A percentile compares a stretch with the other conserved stretches of the same genome.
phyloP scores from a whole-genome alignment of 2,113 vertebrate genomes.

The Phalacrocorax carbo region DNA sequence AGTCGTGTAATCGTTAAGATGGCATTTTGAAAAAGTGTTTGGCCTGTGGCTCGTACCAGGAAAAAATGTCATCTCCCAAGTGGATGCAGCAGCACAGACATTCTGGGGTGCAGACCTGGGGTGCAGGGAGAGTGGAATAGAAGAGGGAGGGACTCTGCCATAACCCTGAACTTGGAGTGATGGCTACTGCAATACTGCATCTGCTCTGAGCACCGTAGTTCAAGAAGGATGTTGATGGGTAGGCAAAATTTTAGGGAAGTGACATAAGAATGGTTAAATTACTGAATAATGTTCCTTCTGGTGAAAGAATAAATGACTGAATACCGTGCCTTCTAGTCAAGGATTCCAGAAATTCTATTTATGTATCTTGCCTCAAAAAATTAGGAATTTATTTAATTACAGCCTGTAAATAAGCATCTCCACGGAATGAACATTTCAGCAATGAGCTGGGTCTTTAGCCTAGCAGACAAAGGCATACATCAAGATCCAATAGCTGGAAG shows the following conservation, averaged over 20 bases:
- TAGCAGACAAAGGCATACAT: background rate
- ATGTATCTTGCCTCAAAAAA: background rate
- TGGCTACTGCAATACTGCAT: background rate
- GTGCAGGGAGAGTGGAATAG: background rate
- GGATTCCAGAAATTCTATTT: background rate
- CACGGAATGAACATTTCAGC: background rate
- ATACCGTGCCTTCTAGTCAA: background rate
- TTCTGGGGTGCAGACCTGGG: background rate
- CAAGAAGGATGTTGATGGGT: background rate
- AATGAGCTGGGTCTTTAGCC: background rate
- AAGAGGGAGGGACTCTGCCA: background rate
- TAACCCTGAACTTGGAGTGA: background rate
- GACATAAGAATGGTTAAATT: background rate
- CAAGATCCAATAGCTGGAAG: background rate
- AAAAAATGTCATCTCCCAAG: background rate
- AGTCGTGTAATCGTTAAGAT: background rate
- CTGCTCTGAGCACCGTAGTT: background rate
- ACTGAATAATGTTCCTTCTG: background rate
- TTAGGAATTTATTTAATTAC: background rate
- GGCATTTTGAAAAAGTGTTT: background rate
- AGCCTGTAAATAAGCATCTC: background rate
- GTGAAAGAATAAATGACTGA: background rate
- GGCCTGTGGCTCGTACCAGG: background rate
- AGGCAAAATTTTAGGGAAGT: background rate
- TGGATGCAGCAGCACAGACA: background rate